Percentiles rank a stretch among this genome's conserved stretches.
phyloP scores from a whole-genome alignment of 2,113 vertebrate genomes.

The Leuciscus idus region DNA sequence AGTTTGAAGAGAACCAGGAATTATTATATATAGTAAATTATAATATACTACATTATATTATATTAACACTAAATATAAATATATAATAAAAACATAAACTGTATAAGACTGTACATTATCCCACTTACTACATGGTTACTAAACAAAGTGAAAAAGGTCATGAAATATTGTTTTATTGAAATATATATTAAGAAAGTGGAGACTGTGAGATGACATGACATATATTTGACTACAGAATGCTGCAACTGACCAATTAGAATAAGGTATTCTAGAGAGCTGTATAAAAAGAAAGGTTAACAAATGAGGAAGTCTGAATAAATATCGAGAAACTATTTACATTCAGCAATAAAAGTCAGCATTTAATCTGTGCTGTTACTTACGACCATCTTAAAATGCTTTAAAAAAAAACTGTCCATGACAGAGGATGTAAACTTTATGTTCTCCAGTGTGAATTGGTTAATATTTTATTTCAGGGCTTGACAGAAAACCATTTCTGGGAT shows the following conservation, averaged over 20 bases:
- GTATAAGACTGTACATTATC: background rate
- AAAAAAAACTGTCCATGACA: background rate
- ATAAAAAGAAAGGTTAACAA: background rate
- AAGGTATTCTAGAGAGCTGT: background rate
- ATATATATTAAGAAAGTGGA: background rate
- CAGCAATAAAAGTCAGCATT: constrained; percentile 12
- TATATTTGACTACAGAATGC: background rate
- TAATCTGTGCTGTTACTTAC: constrained; percentile 3
- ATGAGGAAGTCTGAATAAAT: background rate
- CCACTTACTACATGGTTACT: background rate
- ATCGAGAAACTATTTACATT: background rate
- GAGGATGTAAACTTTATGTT: background rate
- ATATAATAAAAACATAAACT: background rate
- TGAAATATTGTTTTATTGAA: background rate
- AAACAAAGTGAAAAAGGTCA: background rate
- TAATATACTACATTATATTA: background rate
- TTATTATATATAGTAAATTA: background rate
- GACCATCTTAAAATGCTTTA: background rate
- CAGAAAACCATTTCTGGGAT: constrained; percentile 40
- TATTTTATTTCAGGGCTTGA: constrained; percentile 45
- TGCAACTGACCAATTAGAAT: background rate
- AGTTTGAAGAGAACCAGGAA: too few relatives aligned
- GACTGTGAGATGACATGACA: too few relatives aligned
- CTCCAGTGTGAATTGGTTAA: background rate
- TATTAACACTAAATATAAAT: background rate